These are phyloP conservation scores for Astyanax mexicanus DNA, from an alignment of 2,797 vertebrate genomes.

Conservation along the genomic window DNA sequence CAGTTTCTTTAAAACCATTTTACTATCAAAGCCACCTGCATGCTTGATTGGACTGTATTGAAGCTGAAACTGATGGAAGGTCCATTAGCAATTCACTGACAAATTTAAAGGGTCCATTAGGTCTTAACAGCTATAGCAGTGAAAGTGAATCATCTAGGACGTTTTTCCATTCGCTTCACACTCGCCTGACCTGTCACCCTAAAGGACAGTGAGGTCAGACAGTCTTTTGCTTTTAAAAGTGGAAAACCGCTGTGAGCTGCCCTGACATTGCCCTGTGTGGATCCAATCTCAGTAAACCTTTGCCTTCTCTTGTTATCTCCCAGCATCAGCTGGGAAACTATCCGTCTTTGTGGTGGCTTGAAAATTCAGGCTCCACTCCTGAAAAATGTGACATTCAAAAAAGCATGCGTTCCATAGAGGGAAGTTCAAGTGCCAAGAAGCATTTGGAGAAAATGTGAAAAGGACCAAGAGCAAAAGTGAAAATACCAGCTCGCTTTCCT, in stretches of 20 bases:
- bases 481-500: background rate
- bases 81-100: background rate
- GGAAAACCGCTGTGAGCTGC: background rate
- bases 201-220: background rate
- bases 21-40: background rate
- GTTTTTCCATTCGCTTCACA: background rate
- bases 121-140: background rate
- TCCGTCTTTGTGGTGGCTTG: background rate
- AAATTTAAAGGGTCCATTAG: background rate
- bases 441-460: background rate
- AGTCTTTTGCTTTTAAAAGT: background rate
- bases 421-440: background rate
- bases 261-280: background rate
- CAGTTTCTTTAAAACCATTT: background rate
- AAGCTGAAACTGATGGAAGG: background rate
- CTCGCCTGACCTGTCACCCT: background rate
- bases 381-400: conserved; percentile 23
- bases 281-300: background rate
- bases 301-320: background rate
- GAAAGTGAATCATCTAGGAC: background rate
- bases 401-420: background rate
- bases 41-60: background rate
- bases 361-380: conserved; percentile 3
- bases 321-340: background rate
- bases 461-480: background rate